Base-by-base conservation (phyloP, 1,140 invertebrate species). In the Ephestia elutella region DNA sequence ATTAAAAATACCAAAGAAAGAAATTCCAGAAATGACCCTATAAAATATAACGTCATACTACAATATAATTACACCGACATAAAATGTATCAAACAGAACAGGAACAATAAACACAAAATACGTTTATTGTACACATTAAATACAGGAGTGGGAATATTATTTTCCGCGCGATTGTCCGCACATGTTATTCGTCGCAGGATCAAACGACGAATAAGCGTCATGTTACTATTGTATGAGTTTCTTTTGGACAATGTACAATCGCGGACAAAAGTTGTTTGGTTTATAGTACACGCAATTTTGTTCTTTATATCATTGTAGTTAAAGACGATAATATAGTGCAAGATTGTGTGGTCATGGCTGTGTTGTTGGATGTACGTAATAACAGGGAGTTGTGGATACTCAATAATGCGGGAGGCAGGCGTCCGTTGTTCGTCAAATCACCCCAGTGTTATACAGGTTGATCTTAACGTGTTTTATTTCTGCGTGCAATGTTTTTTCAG, bases 131-230 rank as follows among this genome's bases (percentile, higher is more conserved):
- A n/a, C 53, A 56, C 59, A 66, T 66, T 64, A 70, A 64, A 64
- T 62, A 63, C 67, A 66, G 60, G 53, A 54, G 48, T 56, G 57
- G 54, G 58, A 57, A 60, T 59, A 61, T 61, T 64, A 59, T 68
- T 71, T 70, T 67, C 65, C 56, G 54, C 60, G 28, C 62, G 60
- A 65, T 67, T 71, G 60, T 68, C 59, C 60, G 58, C 64, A 66
- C 30, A 63, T 63, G 65, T 71, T 66, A 68, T 77, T 63, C 15
- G 3, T 5, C 15, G 15, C n/a, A 5, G 56, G 32, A 62, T 54
- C 35, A 63, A 35, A 21, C 35, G 21, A 19, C 32, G 51, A 13
- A 18, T 54, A 25, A 56, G 56, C 13, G n/a, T 63, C 61, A 63
- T 63, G 61, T 63, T 58, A 63, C 61, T 54, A 50, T 62, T 62